phyloP scores from a whole-genome alignment of 2,113 vertebrate species.

The Campylomormyrus tamandua region DNA sequence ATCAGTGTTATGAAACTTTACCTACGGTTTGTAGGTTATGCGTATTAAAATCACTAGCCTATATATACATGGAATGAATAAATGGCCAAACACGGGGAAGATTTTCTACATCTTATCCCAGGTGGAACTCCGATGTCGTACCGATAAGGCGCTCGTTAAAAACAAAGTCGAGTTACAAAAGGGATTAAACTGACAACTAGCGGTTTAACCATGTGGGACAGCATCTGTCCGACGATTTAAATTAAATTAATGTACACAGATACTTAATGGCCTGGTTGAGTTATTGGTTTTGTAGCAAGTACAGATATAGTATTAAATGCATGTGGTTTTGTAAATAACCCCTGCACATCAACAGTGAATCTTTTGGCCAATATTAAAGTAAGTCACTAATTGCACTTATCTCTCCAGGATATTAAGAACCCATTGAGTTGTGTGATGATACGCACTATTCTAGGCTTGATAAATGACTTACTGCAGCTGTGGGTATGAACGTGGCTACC shows the following conservation, averaged over 20 bases:
- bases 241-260: neutral
- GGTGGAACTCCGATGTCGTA: neutral
- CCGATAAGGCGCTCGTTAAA: neutral
- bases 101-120: neutral
- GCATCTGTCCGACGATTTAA: neutral
- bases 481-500: neutral
- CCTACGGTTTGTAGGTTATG: neutral
- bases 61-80: neutral
- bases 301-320: neutral
- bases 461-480: neutral
- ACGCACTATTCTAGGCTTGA: neutral
- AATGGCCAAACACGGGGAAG: neutral
- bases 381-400: neutral
- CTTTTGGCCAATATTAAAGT: neutral
- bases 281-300: constrained; percentile 2
- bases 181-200: neutral
- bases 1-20: neutral
- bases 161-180: neutral
- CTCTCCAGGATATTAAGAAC: neutral
- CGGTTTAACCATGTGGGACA: neutral
- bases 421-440: neutral
- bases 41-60: neutral
- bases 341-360: neutral
- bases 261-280: neutral
- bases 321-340: neutral